Base-by-base conservation (phyloP, 2,797 vertebrate genomes). In the Novumbra hubbsi region DNA sequence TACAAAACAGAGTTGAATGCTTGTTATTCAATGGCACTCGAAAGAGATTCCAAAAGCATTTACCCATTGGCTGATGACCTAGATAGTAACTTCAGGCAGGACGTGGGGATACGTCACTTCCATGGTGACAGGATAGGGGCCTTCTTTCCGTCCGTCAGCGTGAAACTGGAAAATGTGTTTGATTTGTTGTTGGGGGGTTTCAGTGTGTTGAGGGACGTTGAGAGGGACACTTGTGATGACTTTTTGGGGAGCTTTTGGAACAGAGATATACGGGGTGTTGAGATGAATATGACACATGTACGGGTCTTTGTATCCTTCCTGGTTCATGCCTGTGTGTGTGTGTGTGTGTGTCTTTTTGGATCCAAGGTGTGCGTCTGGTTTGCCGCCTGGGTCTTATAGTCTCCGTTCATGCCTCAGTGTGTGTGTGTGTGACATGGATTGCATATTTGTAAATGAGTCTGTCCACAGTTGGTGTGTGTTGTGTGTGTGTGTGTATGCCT, bases 71-170 rank as follows among this genome's bases (percentile, higher is more conserved):
- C 85, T 15, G 89, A 49, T 76, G 89, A 86, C 85, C 88, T 93
- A 94, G 90, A 94, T 92, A 85, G 92, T 92, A 89, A 93, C 91
- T 90, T 94, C 92, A 60, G 92, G 92, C 92, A 94, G 90, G 92
- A 94, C 90, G 86, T 93, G 91, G 21, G 92, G 91, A 78, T 92
- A 92, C 78, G 91, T 90, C 88, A 93, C 90, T 89, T 94, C 93
- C 91, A 91, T 92, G 92, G 91, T 91, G 80, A 93, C 89, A 55
- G 91, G 91, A 78, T 89, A 92, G 71, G 91, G 85, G 83, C 87
- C 90, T 57, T 93, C 92, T 84, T 88, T 93, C 91, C 91, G 91
- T 89, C 93, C 89, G 86, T 91, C 92, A 85, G 90, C 91, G 82
- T 92, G 92, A 89, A 94, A 93, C 93, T 93, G 89, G 87, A 94